Percentiles rank a stretch among this genome's conserved stretches.
Conservation (phyloP, 2,113 vertebrate species). For the Polyodon spathula region DNA sequence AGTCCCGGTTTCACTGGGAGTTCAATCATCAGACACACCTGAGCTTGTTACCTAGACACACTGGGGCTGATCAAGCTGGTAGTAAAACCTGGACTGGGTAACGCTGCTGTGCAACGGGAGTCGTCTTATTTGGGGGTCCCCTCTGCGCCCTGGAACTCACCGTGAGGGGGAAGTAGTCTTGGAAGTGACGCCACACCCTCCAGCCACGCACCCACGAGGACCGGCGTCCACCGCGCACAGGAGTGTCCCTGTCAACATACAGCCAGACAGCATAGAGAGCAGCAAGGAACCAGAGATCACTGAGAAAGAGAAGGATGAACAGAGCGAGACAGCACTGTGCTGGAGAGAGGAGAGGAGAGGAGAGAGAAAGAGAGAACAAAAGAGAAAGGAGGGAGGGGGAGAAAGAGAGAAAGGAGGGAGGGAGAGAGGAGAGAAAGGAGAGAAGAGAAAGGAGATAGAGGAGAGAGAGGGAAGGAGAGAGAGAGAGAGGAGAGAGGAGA, state of each 20-base stretch:
- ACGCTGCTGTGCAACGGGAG: too few species aligned
- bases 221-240: conserved; percentile 68
- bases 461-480: background rate
- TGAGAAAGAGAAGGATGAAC: conserved; percentile 57
- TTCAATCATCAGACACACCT: too few species aligned
- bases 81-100: too few species aligned
- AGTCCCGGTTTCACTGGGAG: too few species aligned
- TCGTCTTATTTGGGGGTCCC: too few species aligned
- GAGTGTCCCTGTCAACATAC: conserved; percentile 76
- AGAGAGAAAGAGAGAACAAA: background rate
- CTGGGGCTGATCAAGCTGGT: too few species aligned
- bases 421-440: background rate
- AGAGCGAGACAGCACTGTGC: conserved; percentile 59
- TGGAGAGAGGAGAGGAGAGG: conserved; percentile 30
- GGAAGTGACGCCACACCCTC: conserved; percentile 71
- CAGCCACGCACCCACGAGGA: conserved; percentile 65
- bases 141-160: too few species aligned
- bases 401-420: background rate
- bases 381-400: background rate
- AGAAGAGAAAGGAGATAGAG: background rate
- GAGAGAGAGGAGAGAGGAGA: background rate
- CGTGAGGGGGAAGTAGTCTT: conserved; percentile 80
- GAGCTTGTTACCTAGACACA: too few species aligned
- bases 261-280: conserved; percentile 76
- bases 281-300: conserved; percentile 73